A percentile compares a stretch with the other conserved stretches of the same genome.
Conservation (phyloP, 2,797 vertebrate genomes). For the Antennarius maculatus region DNA sequence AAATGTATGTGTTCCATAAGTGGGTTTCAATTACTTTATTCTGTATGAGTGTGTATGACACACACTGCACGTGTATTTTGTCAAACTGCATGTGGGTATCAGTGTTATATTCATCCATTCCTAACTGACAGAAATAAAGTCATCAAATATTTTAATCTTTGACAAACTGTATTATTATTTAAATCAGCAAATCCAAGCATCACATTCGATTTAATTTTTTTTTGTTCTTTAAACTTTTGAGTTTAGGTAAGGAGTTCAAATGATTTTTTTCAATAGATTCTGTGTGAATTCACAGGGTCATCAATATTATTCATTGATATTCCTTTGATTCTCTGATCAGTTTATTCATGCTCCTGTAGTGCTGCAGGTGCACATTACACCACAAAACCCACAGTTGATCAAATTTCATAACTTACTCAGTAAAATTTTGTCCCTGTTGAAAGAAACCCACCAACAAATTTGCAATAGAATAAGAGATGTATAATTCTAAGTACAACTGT, state of each 20-base stretch:
- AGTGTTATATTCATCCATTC: constrained; percentile 15
- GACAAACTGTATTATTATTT: constrained; percentile 3
- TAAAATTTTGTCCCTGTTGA: neutral
- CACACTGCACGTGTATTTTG: constrained; percentile 31
- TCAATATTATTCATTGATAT: constrained; percentile 30
- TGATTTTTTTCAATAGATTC: constrained; percentile 1
- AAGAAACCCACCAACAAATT: neutral
- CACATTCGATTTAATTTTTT: neutral
- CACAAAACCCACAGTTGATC: constrained; percentile 23
- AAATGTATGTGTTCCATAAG: constrained; percentile 6
- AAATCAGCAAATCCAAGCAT: neutral
- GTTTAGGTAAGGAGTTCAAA: neutral
- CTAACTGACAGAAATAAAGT: constrained; percentile 19
- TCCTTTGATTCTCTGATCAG: constrained; percentile 13
- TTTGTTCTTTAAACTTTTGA: constrained; percentile 3
- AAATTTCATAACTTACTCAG: constrained; percentile 1
- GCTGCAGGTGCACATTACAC: constrained; percentile 37
- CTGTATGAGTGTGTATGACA: constrained; percentile 4
- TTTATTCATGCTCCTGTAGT: constrained; percentile 12
- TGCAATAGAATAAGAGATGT: neutral
- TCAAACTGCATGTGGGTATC: constrained; percentile 29
- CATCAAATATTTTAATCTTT: constrained; percentile 19
- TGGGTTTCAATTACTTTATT: constrained; percentile 9
- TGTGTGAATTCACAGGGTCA: constrained; percentile 28
- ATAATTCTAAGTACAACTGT: neutral